Evolutionary conservation across 2,113 vertebrate genomes (phyloP).

Genomic region (Otocyon megalotis): DNA sequence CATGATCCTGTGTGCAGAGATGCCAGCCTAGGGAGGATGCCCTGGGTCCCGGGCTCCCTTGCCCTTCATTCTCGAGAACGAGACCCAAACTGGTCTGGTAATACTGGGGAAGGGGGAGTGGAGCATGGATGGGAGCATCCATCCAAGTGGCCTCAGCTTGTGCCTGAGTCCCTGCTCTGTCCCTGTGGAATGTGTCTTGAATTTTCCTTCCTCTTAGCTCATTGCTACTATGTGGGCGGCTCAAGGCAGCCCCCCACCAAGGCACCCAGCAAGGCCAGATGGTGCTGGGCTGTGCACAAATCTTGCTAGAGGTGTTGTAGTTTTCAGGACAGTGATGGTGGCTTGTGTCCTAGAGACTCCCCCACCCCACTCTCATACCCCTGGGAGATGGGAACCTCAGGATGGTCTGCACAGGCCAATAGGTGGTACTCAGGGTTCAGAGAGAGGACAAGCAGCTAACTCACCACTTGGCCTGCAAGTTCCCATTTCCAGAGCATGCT

Average conservation of each 20-base stretch:
- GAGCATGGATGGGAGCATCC: accelerated
- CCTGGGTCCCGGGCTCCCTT: neutral
- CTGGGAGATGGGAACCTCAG: neutral
- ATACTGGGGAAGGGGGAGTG: accelerated
- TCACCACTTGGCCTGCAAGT: neutral
- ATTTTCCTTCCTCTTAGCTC: neutral
- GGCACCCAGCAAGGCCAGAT: neutral
- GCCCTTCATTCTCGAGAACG: neutral
- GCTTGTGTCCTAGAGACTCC: neutral
- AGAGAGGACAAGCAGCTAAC: neutral
- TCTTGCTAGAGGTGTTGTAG: accelerated
- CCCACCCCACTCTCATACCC: neutral
- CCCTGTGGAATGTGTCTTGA: neutral
- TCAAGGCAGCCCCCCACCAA: neutral
- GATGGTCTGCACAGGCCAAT: accelerated
- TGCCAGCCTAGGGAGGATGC: accelerated
- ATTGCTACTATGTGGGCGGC: neutral
- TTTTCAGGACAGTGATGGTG: accelerated
- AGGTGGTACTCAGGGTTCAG: neutral
- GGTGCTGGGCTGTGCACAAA: accelerated
- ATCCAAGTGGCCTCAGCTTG: neutral
- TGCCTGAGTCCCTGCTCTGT: neutral
- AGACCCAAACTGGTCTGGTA: neutral
- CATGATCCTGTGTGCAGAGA: neutral
- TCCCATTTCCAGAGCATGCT: neutral